A percentile compares a stretch with the other conserved stretches of the same genome.
These are phyloP conservation scores for Xylocampa areola DNA, from an alignment of 2,888 invertebrate genomes.

Conservation along the genomic window DNA sequence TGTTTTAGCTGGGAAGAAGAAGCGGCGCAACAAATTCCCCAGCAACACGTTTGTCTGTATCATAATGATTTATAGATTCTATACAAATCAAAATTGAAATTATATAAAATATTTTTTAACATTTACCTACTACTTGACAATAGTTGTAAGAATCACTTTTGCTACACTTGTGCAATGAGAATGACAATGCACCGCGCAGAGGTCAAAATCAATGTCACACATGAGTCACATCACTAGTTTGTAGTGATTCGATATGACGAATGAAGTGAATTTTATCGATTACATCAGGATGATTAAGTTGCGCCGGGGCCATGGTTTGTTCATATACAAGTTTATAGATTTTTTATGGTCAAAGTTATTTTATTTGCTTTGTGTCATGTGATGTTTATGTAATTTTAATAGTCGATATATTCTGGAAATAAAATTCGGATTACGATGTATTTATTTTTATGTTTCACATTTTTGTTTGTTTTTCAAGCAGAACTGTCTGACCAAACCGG, in stretches of 20 bases:
- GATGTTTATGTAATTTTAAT: no score
- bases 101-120: no score
- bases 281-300: constrained; percentile 52
- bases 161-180: constrained; percentile 16
- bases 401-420: no score
- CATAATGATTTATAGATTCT: no score
- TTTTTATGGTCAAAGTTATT: not conserved
- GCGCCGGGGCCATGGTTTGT: constrained; percentile 7
- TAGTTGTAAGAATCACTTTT: constrained; percentile 10
- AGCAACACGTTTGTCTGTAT: no score
- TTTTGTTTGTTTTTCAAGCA: no score
- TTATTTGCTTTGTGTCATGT: constrained; percentile 5
- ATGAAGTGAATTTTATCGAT: constrained; percentile 49
- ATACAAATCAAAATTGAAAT: no score
- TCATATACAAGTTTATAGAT: constrained; percentile 4
- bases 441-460: no score
- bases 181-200: constrained; percentile 34
- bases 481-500: no score
- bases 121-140: constrained; percentile 5
- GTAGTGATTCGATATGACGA: constrained; percentile 40
- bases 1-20: no score
- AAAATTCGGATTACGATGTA: no score
- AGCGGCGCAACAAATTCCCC: no score
- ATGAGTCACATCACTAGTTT: constrained; percentile 51
- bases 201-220: constrained; percentile 59